A percentile compares a stretch with the other conserved stretches of the same genome.
Evolutionary conservation across 1,140 invertebrate genomes (phyloP).

Genomic region (Solenopsis fugax): DNA sequence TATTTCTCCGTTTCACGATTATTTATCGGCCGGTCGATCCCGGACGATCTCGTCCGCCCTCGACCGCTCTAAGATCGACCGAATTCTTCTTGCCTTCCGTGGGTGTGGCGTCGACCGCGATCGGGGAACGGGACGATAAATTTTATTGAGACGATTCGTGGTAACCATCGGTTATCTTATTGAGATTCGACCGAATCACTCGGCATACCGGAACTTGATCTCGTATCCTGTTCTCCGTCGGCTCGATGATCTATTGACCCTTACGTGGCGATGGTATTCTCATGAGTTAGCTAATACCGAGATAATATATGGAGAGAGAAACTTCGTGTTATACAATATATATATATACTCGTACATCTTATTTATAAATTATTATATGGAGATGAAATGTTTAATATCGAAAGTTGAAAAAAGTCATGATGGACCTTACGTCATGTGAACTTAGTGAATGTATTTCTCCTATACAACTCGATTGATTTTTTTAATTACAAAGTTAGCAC

Average conservation of each 20-base stretch:
- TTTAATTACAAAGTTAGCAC: not conserved
- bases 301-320: not conserved
- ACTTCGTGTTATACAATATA: not conserved
- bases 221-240: conserved; percentile 5
- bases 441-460: not conserved
- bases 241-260: conserved; percentile 7
- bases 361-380: not conserved
- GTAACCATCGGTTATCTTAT: conserved; percentile 29
- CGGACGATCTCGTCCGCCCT: conserved; percentile 3
- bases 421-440: not conserved
- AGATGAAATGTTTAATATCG: not conserved
- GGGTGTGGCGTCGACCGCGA: conserved; percentile 55
- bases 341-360: not conserved
- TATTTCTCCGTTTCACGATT: conserved; percentile 59
- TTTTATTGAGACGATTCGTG: conserved; percentile 59
- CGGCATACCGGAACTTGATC: conserved; percentile 29
- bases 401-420: not conserved
- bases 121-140: conserved; percentile 57
- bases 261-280: not conserved
- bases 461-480: not conserved
- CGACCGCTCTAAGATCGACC: conserved; percentile 51
- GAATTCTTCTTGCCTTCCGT: conserved; percentile 51
- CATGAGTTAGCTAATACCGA: not conserved
- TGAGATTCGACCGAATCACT: conserved; percentile 49
- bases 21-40: conserved; percentile 41